phyloP scores from a whole-genome alignment of 2,888 invertebrate genomes.

The Siphonodentalium dalli region DNA sequence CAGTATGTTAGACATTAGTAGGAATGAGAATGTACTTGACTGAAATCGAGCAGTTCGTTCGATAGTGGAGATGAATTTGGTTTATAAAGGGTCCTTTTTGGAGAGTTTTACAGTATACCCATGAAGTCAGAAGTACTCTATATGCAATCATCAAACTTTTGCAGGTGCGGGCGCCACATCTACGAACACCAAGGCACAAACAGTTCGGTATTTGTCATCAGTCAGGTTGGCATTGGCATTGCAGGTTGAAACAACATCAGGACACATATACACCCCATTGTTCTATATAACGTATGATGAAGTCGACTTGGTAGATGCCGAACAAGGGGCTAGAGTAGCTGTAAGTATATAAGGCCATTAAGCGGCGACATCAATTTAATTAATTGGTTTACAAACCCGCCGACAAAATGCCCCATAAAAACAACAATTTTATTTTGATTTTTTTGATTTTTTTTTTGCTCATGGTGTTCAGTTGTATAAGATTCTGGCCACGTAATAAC shows the following conservation, averaged over 20 bases:
- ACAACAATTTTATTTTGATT: not conserved
- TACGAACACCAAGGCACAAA: conserved; percentile 7
- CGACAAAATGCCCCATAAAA: not conserved
- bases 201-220: conserved; percentile 52
- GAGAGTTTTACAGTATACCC: no score
- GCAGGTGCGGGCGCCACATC: no score
- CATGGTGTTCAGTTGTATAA: no score
- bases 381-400: not conserved
- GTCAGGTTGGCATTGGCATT: conserved; percentile 45
- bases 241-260: conserved; percentile 58
- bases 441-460: no score
- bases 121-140: no score
- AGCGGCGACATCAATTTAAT: not conserved
- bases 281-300: conserved; percentile 71
- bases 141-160: no score
- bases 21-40: no score
- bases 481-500: no score
- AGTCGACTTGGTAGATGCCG: conserved; percentile 63
- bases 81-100: no score
- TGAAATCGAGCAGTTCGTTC: no score
- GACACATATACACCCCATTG: conserved; percentile 72
- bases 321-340: conserved; percentile 39
- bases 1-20: no score
- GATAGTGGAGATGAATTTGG: no score
- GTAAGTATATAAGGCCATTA: conserved; percentile 26